Evolutionary conservation across 2,113 vertebrate genomes (phyloP), one percentile per base, ranked within the genome.

Genomic region (Triplophysa dalaica): DNA sequence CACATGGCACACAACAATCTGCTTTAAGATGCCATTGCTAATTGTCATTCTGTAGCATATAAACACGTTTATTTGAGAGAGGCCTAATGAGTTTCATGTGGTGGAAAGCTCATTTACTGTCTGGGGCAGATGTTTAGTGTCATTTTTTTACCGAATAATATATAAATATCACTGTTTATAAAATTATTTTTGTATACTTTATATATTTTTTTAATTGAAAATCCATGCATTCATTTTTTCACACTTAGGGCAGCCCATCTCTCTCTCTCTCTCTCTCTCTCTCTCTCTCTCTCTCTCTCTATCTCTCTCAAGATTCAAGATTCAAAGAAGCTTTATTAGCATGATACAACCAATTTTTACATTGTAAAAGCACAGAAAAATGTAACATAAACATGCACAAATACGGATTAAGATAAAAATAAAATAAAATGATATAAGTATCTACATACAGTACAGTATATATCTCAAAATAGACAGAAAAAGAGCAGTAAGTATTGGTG

Each of bases 41-140:
- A 76, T 64, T 65, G 62, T 19, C 19, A 17, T 66, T 77, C 75
- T 65, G 33, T 21, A 65, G 26, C 17, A 7, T 33, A 77, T 33
- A 50, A 38, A 45, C 60, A 54, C 43, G 52, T 77, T 77, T 77
- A 76, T 76, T 77, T 52, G 54, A 77, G 33, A 65, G 62, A 64
- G 19, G 43, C 43, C 48, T 77, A 65, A 77, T 77, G 24, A 65
- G n/a, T 65, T 52, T 77, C 60, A 65, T 65, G 62, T 65, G 43
- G 24, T 65, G 75, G 75, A 7, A 29, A 61, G 56, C 70, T 75
- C 73, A 75, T 64, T 64, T 64, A 75, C 43, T 64, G 17, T 19
- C 43, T 64, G 17, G 7, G 26, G 56, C 56, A 75, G 13, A 64
- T 21, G 21, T 64, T 38, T 74, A 33, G 12, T 2, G 19, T 58